phyloP scores from a whole-genome alignment of 2,113 vertebrate species.

The Felis catus region DNA sequence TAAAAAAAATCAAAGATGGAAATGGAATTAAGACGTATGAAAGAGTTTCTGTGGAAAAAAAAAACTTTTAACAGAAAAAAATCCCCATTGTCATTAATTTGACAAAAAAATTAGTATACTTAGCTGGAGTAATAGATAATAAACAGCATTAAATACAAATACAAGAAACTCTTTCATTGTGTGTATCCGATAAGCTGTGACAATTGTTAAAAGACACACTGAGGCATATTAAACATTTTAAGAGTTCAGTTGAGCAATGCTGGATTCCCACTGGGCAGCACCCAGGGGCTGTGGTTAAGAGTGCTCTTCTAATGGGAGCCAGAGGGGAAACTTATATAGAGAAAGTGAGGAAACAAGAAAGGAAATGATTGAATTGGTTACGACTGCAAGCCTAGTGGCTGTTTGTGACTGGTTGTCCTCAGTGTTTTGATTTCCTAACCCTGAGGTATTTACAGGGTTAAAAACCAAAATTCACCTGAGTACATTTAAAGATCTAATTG shows the following conservation, averaged over 20 bases:
- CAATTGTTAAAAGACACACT: background rate
- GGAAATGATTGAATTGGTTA: background rate
- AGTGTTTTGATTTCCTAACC: background rate
- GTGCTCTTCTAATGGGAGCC: too few relatives aligned
- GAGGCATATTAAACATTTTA: background rate
- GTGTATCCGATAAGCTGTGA: background rate
- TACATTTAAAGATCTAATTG: background rate
- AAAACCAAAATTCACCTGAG: background rate
- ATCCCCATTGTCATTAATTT: background rate
- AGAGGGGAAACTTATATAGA: background rate
- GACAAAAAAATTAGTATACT: background rate
- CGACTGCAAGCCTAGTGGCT: background rate
- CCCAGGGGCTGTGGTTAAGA: background rate
- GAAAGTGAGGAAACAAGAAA: background rate
- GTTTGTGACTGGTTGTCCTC: background rate
- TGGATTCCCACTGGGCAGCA: background rate
- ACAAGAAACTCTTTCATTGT: background rate
- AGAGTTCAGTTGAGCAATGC: background rate
- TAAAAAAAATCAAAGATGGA: slow-evolving; percentile 30
- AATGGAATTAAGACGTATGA: background rate
- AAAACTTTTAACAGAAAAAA: background rate
- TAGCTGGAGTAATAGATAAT: background rate
- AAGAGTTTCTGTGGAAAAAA: background rate
- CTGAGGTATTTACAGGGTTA: background rate
- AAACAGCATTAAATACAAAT: background rate